These are phyloP conservation scores for Fragum sueziense DNA, from an alignment of 2,888 invertebrate species.

Conservation along the genomic window DNA sequence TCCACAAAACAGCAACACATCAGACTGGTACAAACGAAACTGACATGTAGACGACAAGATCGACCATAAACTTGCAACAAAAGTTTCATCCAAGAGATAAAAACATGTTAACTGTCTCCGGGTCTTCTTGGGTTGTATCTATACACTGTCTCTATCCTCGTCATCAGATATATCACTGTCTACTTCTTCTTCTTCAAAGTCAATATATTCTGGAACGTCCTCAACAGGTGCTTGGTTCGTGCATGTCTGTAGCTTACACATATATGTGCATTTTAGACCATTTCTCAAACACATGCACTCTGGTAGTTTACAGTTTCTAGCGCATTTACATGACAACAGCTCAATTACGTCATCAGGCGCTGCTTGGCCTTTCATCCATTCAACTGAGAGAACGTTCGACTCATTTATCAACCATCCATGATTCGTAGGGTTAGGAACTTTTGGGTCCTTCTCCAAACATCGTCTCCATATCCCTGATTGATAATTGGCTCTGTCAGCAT, in stretches of 20 bases:
- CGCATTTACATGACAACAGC: neutral
- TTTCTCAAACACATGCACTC: neutral
- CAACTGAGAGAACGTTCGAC: neutral
- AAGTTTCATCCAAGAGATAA: too few species aligned
- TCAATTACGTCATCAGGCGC: neutral
- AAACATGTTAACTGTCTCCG: too few species aligned
- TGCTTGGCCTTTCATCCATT: neutral
- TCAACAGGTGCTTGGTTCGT: neutral
- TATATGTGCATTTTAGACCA: neutral
- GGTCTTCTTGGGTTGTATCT: neutral
- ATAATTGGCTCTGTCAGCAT: slow-evolving; percentile 4
- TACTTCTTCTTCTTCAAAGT: neutral
- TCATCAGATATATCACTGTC: neutral
- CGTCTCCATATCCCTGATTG: slow-evolving; percentile 1
- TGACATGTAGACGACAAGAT: too few species aligned
- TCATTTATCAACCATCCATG: neutral
- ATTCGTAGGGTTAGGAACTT: neutral
- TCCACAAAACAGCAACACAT: too few species aligned
- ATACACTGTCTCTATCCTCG: neutral
- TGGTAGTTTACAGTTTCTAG: neutral
- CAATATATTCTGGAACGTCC: neutral
- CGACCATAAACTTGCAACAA: too few species aligned
- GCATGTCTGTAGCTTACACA: neutral
- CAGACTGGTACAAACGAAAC: too few species aligned
- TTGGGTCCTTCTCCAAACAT: neutral